Percentiles rank a stretch among this genome's conserved stretches.
Evolutionary conservation across 2,888 invertebrate species (phyloP).

Genomic region (Leptinotarsa tumamoca): DNA sequence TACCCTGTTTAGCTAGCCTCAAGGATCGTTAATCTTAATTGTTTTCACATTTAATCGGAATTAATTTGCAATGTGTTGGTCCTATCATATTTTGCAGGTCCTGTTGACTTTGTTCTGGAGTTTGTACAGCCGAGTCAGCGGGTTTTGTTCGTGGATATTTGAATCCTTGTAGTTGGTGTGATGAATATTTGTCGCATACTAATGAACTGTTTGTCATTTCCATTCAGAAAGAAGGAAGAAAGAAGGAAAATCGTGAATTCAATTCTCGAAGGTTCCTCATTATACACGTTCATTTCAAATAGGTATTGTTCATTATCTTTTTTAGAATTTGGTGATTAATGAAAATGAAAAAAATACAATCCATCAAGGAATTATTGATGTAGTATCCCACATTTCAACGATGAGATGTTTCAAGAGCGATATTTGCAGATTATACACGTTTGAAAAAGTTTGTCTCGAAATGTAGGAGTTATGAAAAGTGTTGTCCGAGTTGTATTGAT

Average conservation of each 20-base stretch:
- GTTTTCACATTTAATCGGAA: conserved; percentile 47
- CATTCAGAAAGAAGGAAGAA: background rate
- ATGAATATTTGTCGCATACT: background rate
- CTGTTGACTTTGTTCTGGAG: conserved; percentile 47
- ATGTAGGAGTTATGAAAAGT: too few relatives aligned
- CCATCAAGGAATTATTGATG: too few relatives aligned
- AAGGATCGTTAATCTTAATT: conserved; percentile 49
- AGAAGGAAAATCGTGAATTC: background rate
- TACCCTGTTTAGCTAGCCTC: background rate
- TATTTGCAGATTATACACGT: too few relatives aligned
- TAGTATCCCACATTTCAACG: too few relatives aligned
- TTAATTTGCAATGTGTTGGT: conserved; percentile 44
- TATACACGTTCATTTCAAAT: too few relatives aligned
- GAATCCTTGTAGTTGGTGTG: conserved; percentile 12
- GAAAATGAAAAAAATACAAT: too few relatives aligned
- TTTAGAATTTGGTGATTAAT: too few relatives aligned
- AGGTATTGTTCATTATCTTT: too few relatives aligned
- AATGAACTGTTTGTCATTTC: background rate
- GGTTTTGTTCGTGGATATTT: conserved; percentile 38
- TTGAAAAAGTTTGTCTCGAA: too few relatives aligned
- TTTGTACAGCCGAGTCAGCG: conserved; percentile 38
- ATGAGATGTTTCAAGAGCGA: too few relatives aligned
- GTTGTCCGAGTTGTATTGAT: too few relatives aligned
- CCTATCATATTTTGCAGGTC: conserved; percentile 43
- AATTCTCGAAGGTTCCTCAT: too few relatives aligned